Base-by-base conservation (phyloP, 2,888 invertebrate genomes). In the Eristalinus sepulchralis region DNA sequence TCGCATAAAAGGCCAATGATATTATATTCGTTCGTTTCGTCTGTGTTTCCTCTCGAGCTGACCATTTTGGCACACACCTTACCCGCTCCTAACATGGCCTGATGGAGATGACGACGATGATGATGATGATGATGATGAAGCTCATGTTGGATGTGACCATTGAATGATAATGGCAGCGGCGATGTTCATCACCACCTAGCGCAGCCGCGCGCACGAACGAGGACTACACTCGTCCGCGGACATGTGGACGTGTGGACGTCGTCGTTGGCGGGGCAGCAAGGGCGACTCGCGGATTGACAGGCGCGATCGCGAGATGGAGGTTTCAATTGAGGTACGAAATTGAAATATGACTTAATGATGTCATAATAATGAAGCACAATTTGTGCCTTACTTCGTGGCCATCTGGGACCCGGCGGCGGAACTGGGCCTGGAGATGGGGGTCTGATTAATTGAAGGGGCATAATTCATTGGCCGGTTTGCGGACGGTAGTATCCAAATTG, bases 271-370 rank as follows among this genome's bases (percentile, higher is more conserved):
- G 34, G 34, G 34, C 34, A 17, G 17, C 17, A n/a, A 8, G 47
- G 47, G 17, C 8, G 47, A 47, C 47, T 47, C 8, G 47, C 17
- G 47, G 47, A 79, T 79, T 83, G 86, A 76, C 86, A 75, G 73
- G 39, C 73, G 66, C 71, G 79, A 63, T 39, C 68, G 33, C 68
- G 39, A 70, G 67, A 68, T 73, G 66, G 66, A 67, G 82, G 72
- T 86, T 78, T 86, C 86, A 78, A 79, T 86, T 57, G 82, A 79
- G 83, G 83, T 79, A 83, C 75, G 78, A 86, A 86, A 86, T 86
- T 86, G 86, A 86, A 86, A 86, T 86, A 86, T 86, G 86, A 82
- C 83, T 86, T 83, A 86, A 86, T 86, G 86, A 86, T 86, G 86
- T 86, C 86, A 86, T 86, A 83, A 86, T 86, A 86, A 85, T 81